Evolutionary conservation across 2,113 vertebrate species (phyloP).

Genomic region (Laticauda colubrina): DNA sequence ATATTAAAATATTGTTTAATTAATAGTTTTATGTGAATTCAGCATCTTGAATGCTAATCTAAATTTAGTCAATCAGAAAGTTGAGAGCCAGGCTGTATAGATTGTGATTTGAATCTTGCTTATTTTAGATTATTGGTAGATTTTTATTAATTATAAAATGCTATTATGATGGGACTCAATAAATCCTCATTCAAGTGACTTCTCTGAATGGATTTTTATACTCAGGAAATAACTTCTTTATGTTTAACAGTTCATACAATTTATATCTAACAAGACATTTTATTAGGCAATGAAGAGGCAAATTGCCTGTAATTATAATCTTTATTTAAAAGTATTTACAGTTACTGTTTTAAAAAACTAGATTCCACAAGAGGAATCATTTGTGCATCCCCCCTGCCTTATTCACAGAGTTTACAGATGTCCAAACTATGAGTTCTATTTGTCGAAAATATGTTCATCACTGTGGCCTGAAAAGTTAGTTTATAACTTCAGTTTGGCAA

Average conservation of each 20-base stretch:
- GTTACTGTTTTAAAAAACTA: background rate
- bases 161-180: background rate
- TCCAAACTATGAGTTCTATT: background rate
- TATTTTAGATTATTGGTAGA: background rate
- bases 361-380: background rate
- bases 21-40: background rate
- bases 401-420: background rate
- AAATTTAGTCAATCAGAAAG: background rate
- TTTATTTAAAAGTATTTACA: background rate
- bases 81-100: background rate
- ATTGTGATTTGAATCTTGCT: background rate
- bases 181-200: background rate
- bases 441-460: background rate
- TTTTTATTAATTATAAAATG: constrained; percentile 4
- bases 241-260: background rate
- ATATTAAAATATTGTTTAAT: background rate
- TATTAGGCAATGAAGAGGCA: background rate
- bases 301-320: background rate
- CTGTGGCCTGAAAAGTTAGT: background rate
- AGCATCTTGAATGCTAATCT: background rate
- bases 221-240: background rate
- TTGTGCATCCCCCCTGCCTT: background rate
- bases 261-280: background rate
- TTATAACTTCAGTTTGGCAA: background rate
- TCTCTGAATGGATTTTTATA: background rate